Percentiles rank a stretch among this genome's conserved stretches.
phyloP scores from a whole-genome alignment of 35 echinoderm and acorn worm species.

The Chiridota heheva region DNA sequence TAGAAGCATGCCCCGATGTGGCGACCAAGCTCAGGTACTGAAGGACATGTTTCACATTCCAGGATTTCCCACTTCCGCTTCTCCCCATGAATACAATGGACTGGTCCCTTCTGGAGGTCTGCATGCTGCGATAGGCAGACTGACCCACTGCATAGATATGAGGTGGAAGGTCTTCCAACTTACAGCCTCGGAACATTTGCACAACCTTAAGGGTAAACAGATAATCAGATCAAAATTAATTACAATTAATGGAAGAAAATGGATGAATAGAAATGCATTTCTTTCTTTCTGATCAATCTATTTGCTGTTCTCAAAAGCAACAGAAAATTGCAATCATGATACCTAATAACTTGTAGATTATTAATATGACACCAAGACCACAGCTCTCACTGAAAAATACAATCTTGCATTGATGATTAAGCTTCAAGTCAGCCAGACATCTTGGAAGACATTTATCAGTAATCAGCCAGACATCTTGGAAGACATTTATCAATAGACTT shows the following conservation, averaged over 20 bases:
- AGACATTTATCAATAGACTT: too few species aligned
- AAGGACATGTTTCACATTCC: constrained; percentile 82
- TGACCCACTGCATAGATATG: constrained; percentile 98
- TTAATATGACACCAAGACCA: too few species aligned
- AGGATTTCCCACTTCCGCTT: constrained; percentile 92
- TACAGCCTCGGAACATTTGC: constrained; percentile 96
- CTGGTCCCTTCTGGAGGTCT: constrained; percentile 77
- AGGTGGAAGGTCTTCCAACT: constrained; percentile 94
- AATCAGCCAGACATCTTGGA: too few species aligned
- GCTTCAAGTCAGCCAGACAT: too few species aligned
- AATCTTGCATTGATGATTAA: too few species aligned
- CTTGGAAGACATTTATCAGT: too few species aligned
- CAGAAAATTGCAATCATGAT: too few species aligned
- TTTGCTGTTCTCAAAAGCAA: neutral
- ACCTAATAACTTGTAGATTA: too few species aligned
- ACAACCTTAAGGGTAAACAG: constrained; percentile 73
- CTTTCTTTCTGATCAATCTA: too few species aligned
- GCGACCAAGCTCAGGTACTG: constrained; percentile 85
- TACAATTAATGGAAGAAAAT: neutral
- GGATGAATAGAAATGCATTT: too few species aligned
- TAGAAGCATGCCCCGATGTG: constrained; percentile 54
- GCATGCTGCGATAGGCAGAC: constrained; percentile 88
- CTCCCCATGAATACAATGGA: constrained; percentile 92
- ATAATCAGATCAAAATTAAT: too few species aligned
- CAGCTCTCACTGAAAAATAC: too few species aligned